phyloP scores from a whole-genome alignment of 2,888 invertebrate genomes.

The Galerucella pusilla region DNA sequence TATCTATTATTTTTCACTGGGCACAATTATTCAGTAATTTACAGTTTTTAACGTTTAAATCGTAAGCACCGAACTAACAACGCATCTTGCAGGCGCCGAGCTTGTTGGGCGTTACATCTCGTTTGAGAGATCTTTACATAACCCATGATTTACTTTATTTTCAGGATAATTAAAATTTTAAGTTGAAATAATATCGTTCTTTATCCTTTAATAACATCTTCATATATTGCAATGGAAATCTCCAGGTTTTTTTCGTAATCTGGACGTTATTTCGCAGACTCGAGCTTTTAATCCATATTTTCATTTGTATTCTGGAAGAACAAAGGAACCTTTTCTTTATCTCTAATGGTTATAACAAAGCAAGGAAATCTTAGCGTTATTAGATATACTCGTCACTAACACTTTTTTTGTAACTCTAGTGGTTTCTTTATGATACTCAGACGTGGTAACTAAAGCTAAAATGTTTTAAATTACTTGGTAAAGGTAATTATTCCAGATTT shows the following conservation, averaged over 20 bases:
- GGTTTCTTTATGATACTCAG: background rate
- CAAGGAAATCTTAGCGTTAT: background rate
- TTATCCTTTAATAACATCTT: slow-evolving; percentile 4
- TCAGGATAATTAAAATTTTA: background rate
- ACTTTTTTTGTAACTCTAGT: background rate
- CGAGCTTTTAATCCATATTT: background rate
- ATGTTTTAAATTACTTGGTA: background rate
- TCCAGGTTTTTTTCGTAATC: background rate
- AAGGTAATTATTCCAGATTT: too few relatives aligned
- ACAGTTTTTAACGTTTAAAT: too few relatives aligned
- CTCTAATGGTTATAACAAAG: background rate
- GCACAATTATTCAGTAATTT: too few relatives aligned
- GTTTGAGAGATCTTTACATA: background rate
- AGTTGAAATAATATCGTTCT: background rate
- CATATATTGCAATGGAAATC: background rate
- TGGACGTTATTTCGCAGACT: background rate
- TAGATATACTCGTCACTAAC: background rate
- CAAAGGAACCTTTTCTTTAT: background rate
- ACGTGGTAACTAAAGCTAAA: background rate
- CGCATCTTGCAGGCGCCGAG: too few relatives aligned
- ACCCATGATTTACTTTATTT: background rate
- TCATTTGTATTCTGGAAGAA: background rate
- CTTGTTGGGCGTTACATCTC: too few relatives aligned
- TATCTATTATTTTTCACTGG: too few relatives aligned
- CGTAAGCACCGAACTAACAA: too few relatives aligned